These are phyloP conservation scores for Pangasianodon hypophthalmus DNA, from an alignment of 2,113 vertebrate genomes.

Conservation along the genomic window DNA sequence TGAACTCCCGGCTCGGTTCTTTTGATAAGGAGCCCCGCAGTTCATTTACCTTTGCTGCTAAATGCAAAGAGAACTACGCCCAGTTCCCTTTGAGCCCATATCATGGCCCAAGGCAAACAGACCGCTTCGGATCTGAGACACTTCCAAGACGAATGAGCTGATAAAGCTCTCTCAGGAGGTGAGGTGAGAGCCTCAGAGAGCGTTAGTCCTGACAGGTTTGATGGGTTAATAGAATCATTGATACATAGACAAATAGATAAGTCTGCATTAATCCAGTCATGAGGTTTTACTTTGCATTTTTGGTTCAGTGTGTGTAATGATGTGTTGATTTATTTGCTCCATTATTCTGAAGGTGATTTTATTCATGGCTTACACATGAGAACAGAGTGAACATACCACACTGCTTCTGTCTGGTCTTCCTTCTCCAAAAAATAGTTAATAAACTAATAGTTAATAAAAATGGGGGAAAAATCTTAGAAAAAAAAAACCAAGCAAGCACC, in stretches of 20 bases:
- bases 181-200: conserved; percentile 36
- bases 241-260: conserved; percentile 10
- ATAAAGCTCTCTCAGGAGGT: conserved; percentile 39
- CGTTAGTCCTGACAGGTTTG: conserved; percentile 33
- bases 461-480: not conserved
- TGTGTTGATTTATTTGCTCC: not conserved
- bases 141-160: conserved; percentile 51
- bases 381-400: not conserved
- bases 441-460: not conserved
- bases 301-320: not conserved
- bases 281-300: not conserved
- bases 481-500: not conserved
- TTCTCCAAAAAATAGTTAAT: not conserved
- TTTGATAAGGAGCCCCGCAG: conserved; percentile 83
- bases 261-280: not conserved
- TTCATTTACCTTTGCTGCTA: conserved; percentile 74
- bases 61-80: conserved; percentile 81
- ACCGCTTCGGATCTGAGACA: conserved; percentile 34
- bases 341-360: not conserved
- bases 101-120: conserved; percentile 56
- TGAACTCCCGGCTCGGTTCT: conserved; percentile 79
- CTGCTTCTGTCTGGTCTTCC: not conserved
- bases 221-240: conserved; percentile 26
- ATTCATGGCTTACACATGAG: not conserved
- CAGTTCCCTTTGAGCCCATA: conserved; percentile 70